Percentiles rank a stretch among this genome's conserved stretches.
phyloP scores from a whole-genome alignment of 2,888 invertebrate genomes.

The Drosophila kanekoi region DNA sequence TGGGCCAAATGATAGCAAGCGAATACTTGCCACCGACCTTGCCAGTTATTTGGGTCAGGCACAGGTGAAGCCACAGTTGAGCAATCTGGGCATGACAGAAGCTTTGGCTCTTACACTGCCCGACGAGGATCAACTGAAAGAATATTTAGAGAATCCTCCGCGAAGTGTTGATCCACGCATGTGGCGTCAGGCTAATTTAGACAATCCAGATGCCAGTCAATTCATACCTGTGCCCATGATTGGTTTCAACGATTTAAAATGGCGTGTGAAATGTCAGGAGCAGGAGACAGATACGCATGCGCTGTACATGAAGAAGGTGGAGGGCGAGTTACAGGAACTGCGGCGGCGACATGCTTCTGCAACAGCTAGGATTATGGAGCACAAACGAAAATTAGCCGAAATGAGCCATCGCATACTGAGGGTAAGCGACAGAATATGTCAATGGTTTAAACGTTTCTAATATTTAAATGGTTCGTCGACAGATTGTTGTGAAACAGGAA shows the following conservation, averaged over 20 bases:
- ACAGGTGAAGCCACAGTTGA: slow-evolving; percentile 90
- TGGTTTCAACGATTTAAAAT: slow-evolving; percentile 93
- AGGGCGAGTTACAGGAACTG: slow-evolving; percentile 91
- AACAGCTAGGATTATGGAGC: slow-evolving; percentile 92
- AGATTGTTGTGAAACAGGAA: slow-evolving; percentile 95
- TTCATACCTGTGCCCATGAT: slow-evolving; percentile 97
- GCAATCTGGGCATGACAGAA: slow-evolving; percentile 89
- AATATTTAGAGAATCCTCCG: slow-evolving; percentile 96
- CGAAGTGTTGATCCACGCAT: slow-evolving; percentile 95
- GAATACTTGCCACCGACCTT: slow-evolving; percentile 91
- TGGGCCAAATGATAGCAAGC: slow-evolving; percentile 88
- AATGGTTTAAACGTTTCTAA: neutral
- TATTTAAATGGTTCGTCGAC: slow-evolving; percentile 44
- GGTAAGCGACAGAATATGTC: slow-evolving; percentile 85
- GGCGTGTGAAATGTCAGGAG: slow-evolving; percentile 93
- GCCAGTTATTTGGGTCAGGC: slow-evolving; percentile 90
- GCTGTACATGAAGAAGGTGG: slow-evolving; percentile 91
- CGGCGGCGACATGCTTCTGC: slow-evolving; percentile 93
- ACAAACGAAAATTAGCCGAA: slow-evolving; percentile 92
- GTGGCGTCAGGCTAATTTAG: slow-evolving; percentile 98
- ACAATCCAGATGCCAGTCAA: slow-evolving; percentile 96
- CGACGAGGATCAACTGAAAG: slow-evolving; percentile 91
- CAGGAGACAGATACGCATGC: slow-evolving; percentile 93
- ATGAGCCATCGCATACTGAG: slow-evolving; percentile 93
- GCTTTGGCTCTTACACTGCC: slow-evolving; percentile 91